These are phyloP conservation scores for Idris sp. DNA, from an alignment of 1,140 invertebrate genomes.

Conservation along the genomic window DNA sequence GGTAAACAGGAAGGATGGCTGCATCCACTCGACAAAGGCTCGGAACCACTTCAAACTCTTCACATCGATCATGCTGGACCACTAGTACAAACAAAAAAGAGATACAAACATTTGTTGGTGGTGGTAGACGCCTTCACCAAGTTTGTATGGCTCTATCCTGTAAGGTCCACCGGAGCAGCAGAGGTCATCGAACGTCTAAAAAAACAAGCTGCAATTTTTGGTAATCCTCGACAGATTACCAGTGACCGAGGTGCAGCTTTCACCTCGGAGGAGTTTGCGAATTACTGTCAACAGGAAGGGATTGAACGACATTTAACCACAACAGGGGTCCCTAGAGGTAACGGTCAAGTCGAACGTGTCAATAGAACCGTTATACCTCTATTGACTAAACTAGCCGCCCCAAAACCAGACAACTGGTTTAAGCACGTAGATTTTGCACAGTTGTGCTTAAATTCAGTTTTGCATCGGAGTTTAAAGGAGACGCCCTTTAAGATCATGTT, in stretches of 20 bases:
- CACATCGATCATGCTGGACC: too few species aligned
- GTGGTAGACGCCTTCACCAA: too few species aligned
- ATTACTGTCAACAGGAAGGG: neutral
- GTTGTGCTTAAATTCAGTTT: neutral
- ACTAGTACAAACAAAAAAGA: too few species aligned
- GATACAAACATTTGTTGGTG: too few species aligned
- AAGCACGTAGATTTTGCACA: neutral
- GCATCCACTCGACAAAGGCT: too few species aligned
- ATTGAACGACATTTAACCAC: neutral
- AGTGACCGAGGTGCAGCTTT: neutral
- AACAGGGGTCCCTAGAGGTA: neutral
- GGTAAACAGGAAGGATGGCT: too few species aligned
- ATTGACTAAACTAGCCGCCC: neutral
- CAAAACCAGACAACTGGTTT: neutral
- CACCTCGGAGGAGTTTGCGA: neutral
- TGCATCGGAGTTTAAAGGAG: neutral
- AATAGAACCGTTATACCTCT: neutral
- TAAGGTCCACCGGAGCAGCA: too few species aligned
- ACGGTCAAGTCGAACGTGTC: neutral
- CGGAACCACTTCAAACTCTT: too few species aligned
- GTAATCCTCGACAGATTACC: neutral
- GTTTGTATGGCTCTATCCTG: too few species aligned
- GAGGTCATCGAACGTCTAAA: too few species aligned
- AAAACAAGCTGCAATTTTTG: neutral
- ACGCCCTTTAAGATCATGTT: too few species aligned